Conservation (phyloP, 2,113 vertebrate genomes). For the Sapayoa aenigma region DNA sequence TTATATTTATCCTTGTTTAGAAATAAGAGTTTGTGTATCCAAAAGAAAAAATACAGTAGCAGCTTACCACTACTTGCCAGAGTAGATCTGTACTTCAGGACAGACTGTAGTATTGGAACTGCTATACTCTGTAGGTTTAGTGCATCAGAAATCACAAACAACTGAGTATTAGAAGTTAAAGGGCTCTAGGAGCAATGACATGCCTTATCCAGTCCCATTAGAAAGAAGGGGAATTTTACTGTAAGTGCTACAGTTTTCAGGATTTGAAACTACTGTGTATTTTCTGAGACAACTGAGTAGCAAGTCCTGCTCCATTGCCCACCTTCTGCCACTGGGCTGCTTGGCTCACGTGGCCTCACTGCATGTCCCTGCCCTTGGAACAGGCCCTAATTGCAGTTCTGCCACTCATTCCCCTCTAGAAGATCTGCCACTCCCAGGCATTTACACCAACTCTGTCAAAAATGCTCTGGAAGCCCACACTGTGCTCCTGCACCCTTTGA, state of each 20-base stretch:
- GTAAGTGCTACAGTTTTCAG: background rate
- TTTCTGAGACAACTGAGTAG: background rate
- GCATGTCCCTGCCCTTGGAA: background rate
- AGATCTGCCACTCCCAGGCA: rapidly evolving
- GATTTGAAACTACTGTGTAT: background rate
- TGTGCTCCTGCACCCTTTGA: rapidly evolving
- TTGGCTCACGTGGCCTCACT: background rate
- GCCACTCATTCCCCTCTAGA: background rate
- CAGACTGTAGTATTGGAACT: background rate
- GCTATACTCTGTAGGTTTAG: background rate
- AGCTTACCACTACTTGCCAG: background rate
- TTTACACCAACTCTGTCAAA: background rate
- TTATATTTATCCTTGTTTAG: background rate
- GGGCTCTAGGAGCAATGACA: background rate
- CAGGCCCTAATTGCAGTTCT: rapidly evolving
- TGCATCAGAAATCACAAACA: background rate
- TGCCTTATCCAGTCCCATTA: background rate
- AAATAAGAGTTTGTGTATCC: background rate
- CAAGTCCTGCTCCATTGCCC: background rate
- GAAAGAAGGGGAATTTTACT: background rate
- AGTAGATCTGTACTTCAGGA: background rate
- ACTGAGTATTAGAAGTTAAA: background rate
- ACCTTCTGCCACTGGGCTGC: rapidly evolving
- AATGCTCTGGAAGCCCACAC: rapidly evolving
- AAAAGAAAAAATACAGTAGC: background rate